Percentiles rank a stretch among this genome's conserved stretches.
phyloP scores from a whole-genome alignment of 2,797 vertebrate genomes.

The Tympanoctomys barrerae region DNA sequence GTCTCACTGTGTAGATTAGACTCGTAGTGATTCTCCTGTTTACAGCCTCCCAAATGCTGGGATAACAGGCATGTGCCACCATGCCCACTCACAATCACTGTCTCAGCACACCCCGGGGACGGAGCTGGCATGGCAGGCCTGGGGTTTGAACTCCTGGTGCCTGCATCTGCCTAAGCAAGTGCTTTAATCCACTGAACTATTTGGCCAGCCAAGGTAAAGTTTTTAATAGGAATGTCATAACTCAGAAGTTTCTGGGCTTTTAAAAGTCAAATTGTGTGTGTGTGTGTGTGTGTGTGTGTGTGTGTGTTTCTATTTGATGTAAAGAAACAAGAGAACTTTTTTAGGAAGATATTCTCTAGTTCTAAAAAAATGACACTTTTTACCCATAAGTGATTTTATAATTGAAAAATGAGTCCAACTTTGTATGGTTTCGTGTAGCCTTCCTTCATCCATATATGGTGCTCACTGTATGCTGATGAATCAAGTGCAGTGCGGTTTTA shows the following conservation, averaged over 20 bases:
- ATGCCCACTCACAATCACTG: too few relatives aligned
- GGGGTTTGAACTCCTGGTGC: too few relatives aligned
- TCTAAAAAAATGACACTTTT: slow-evolving; percentile 53
- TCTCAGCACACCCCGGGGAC: too few relatives aligned
- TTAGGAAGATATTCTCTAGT: slow-evolving; percentile 53
- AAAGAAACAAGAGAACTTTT: background rate
- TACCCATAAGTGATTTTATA: slow-evolving; percentile 65
- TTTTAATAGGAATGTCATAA: slow-evolving; percentile 16
- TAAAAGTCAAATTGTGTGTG: background rate
- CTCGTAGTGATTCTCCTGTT: too few relatives aligned
- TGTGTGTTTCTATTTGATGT: background rate
- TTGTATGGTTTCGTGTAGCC: slow-evolving; percentile 26
- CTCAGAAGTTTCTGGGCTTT: background rate
- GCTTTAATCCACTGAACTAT: too few relatives aligned
- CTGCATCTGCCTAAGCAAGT: too few relatives aligned
- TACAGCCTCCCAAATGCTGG: too few relatives aligned
- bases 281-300: background rate
- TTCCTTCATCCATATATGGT: background rate
- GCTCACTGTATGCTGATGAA: background rate
- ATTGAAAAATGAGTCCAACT: slow-evolving; percentile 67
- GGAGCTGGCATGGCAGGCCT: too few relatives aligned
- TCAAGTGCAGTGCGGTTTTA: slow-evolving; percentile 4
- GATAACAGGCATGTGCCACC: too few relatives aligned
- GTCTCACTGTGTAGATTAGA: too few relatives aligned
- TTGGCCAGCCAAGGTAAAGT: background rate